A percentile compares a stretch with the other conserved stretches of the same genome.
Conservation (phyloP, 2,888 invertebrate genomes). For the Idaea dimidiata region DNA sequence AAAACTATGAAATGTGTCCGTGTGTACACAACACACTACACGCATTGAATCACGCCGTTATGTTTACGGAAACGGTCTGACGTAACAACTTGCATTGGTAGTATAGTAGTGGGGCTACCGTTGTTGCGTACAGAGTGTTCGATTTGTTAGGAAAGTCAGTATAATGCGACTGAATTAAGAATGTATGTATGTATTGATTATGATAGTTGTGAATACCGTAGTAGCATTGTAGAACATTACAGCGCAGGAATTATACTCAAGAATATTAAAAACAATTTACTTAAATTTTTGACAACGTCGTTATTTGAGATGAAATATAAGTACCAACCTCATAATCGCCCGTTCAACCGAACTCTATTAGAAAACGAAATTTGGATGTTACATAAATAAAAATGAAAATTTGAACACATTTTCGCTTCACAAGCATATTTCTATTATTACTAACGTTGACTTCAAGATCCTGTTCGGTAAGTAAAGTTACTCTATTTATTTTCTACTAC, state of each 20-base stretch:
- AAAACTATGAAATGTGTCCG: not conserved
- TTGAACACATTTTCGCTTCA: not conserved
- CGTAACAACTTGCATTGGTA: not conserved
- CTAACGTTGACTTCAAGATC: not conserved
- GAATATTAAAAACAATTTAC: too few species aligned
- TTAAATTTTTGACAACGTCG: too few species aligned
- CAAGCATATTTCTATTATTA: not conserved
- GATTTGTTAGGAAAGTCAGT: not conserved
- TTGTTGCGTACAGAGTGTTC: not conserved
- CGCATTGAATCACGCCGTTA: not conserved
- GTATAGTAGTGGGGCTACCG: slow-evolving; percentile 3
- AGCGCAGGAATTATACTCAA: too few species aligned
- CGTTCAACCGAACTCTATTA: too few species aligned
- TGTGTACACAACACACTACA: not conserved
- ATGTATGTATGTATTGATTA: too few species aligned
- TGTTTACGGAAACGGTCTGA: slow-evolving; percentile 4
- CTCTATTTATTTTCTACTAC: not conserved
- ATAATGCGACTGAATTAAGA: not conserved
- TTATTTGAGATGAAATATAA: too few species aligned
- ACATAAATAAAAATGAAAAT: not conserved
- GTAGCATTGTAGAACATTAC: too few species aligned
- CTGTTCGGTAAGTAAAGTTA: not conserved
- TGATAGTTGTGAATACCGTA: too few species aligned
- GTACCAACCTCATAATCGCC: too few species aligned
- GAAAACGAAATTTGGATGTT: too few species aligned